These are phyloP conservation scores for Pseudochirops cupreus DNA, from an alignment of 2,797 vertebrate genomes.

Conservation along the genomic window DNA sequence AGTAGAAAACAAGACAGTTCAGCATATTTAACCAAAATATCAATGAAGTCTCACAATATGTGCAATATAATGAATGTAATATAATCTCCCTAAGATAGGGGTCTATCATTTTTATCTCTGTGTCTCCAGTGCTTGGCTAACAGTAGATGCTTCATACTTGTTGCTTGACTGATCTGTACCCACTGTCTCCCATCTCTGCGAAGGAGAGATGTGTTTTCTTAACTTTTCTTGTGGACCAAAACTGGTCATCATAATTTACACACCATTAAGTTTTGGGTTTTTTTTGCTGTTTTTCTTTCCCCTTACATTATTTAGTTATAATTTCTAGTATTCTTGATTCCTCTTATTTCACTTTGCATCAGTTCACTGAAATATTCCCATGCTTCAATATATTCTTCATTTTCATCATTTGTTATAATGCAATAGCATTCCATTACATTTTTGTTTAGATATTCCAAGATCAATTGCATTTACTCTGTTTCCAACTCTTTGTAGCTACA, in stretches of 20 bases:
- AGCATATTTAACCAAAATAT: background rate
- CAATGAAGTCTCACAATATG: background rate
- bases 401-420: background rate
- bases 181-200: background rate
- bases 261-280: background rate
- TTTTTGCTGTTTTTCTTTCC: background rate
- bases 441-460: background rate
- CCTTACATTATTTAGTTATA: background rate
- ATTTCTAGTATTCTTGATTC: background rate
- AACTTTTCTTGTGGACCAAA: background rate
- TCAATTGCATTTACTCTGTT: background rate
- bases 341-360: background rate
- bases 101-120: background rate
- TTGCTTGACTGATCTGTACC: background rate
- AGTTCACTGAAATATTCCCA: background rate
- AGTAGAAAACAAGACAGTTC: background rate
- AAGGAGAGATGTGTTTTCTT: background rate
- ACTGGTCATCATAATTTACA: background rate
- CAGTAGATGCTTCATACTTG: background rate
- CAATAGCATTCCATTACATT: background rate
- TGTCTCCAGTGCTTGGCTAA: background rate
- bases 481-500: background rate
- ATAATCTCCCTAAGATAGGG: too few relatives aligned
- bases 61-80: background rate
- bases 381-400: background rate